Base-by-base conservation (phyloP, 2,888 invertebrate genomes). In the Lycophotia porphyrea region DNA sequence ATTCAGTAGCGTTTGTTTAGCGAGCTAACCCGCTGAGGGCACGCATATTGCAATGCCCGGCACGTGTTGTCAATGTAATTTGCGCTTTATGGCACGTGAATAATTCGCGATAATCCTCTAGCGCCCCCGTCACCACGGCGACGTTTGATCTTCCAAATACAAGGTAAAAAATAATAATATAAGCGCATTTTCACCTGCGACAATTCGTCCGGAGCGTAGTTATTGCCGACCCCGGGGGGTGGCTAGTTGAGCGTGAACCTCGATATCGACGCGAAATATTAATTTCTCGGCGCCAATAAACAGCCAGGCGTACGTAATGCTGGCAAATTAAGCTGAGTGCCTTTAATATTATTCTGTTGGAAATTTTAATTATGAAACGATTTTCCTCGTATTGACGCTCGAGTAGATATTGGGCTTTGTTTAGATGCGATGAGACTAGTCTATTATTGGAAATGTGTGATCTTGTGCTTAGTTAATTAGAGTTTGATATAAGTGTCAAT, bases 211-310 rank as follows among this genome's bases (percentile, higher is more conserved):
- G 92, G 88, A 91, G 91, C 92, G 91, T 94, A 94, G 94, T 95
- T 94, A 94, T 93, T 94, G 92, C 86, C 92, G 93, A 91, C 92
- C 92, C 92, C 91, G 86, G 88, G 92, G 94, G 95, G 95, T 94
- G 94, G 92, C 92, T 95, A 96, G 96, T 95, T 95, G 95, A 96
- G 96, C 96, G 96, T 95, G 93, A 96, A 95, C 95, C 93, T 95
- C 96, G 93, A 95, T 96, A 96, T 95, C 94, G 94, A 94, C 92
- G 95, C 94, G 94, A 96, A 95, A 96, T 96, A 96, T 96, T 96
- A 96, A 96, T 96, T 95, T 96, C 94, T 94, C 94, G 93, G 91
- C 93, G 93, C 93, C 95, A 95, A 95, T 95, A 94, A 95, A 94
- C 94, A 93, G 78, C 91, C 91, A 90, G 92, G 94, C 95, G 95